Evolutionary conservation across 2,888 invertebrate genomes (phyloP), one percentile per base, ranked within the genome.

Genomic region (Nymphalis urticae): DNA sequence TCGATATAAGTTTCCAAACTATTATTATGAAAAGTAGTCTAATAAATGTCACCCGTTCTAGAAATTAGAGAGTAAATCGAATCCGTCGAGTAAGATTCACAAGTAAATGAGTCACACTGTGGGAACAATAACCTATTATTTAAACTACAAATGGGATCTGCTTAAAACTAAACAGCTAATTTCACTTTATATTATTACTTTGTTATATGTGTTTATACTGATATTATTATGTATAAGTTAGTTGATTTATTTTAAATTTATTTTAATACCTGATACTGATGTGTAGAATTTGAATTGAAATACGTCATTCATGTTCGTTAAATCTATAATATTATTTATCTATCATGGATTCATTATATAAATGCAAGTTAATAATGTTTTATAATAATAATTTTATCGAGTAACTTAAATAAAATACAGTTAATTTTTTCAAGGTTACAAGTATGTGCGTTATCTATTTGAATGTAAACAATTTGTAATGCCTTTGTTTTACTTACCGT

Each of bases 391-490:
- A 36, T 6, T 58, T n/a, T n/a, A n/a, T 36, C 8, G 19, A 8
- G 50, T 19, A 13, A 42, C 50, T 58, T 36, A 5, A n/a, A 56
- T 56, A 56, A 17, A 27, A 17, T 27, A 17, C 27, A 50, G 59
- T 59, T 58, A n/a, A n/a, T 66, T 21, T 42, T 42, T 36, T 47
- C 19, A 51, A 42, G 50, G 59, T 32, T n/a, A 56, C 51, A 60
- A 63, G 48, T 53, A 63, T 66, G 66, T 69, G 69, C 66, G 48
- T 67, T 71, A 69, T 69, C 71, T 66, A 32, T 56, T 42, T 42
- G 7, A 68, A 60, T 60, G 63, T 66, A 32, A 69, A 66, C 27
- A 24, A 48, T 36, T 56, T 48, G 19, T 9, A 47, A 13, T 42
- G 60, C 50, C 69, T 72, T 69, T 72, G 66, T 69, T 68, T 21